Evolutionary conservation across 2,113 vertebrate genomes (phyloP), one percentile per base, ranked within the genome.

Genomic region (Nycticebus coucang): DNA sequence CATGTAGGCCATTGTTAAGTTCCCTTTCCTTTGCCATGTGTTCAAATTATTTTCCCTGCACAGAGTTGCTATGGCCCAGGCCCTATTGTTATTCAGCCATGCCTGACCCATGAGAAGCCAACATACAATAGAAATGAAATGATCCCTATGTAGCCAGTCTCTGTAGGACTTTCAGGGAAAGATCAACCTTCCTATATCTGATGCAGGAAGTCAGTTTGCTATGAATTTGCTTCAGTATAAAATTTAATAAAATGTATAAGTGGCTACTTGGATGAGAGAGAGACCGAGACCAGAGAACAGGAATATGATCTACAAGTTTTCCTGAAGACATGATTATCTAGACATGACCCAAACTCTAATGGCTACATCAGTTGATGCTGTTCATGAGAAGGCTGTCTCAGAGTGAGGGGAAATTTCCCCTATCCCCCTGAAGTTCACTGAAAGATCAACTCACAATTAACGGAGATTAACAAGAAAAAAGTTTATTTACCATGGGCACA

Each of bases 241-340:
- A 91, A 71, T 28, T 79, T 68, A 37, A 83, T 60, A 92, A 74
- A 62, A 69, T 71, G 78, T 45, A 64, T 33, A 92, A 50, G n/a
- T 92, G 45, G 14, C 35, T 91, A 78, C 35, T 89, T 26, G 18
- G n/a, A 74, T 10, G 14, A 89, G 35, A 91, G 24, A 75, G 21
- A 41, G 41, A 41, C 41, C 41, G 53, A 9, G 45, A 50, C 30
- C 57, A 50, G 55, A 87, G 33, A 80, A 90, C 83, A 15, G 3
- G 53, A 74, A 81, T 84, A 45, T 37, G 13, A 14, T 62, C 57
- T 53, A 33, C 87, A 50, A 50, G 33, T 14, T 87, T 91, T 68
- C 41, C 24, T 59, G 50, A 93, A 93, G 57, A 50, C 30, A 71
- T 90, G 28, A 71, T 88, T 87, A 93, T 71, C 35, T 45, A 93